phyloP scores from a whole-genome alignment of 2,797 vertebrate species.

The Adrianichthys oophorus region DNA sequence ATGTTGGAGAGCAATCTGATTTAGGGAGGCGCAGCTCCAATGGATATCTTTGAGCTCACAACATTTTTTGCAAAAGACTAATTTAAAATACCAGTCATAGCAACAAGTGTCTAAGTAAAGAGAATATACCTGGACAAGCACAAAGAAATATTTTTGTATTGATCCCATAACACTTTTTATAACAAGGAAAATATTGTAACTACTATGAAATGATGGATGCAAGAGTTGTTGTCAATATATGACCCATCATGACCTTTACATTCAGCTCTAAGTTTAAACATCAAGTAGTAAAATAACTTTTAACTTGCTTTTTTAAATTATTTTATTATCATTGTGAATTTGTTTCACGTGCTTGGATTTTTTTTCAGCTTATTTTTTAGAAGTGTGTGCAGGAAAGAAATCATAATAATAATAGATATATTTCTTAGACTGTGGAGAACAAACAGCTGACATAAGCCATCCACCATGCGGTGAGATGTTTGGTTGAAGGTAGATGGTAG shows the following conservation, averaged over 20 bases:
- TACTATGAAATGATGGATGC: not conserved
- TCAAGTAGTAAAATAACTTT: no score
- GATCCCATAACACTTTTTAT: not conserved
- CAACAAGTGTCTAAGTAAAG: not conserved
- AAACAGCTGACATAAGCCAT: not conserved
- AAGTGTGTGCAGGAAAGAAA: not conserved
- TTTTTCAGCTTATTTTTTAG: no score
- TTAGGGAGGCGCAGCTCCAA: not conserved
- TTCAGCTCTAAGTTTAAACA: no score
- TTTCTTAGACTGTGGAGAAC: not conserved
- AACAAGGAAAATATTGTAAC: not conserved
- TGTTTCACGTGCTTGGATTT: no score
- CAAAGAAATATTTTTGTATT: not conserved
- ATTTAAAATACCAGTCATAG: not conserved
- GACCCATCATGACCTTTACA: no score
- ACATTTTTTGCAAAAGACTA: not conserved
- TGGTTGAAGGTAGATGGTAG: slow-evolving; percentile 41
- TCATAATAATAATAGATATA: not conserved
- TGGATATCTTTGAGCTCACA: not conserved
- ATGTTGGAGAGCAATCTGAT: no score
- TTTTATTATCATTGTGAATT: no score
- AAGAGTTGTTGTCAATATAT: no score
- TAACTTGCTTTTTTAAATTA: no score
- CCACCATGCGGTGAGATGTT: slow-evolving; percentile 20
- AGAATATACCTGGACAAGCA: slow-evolving; percentile 4